A percentile compares a stretch with the other conserved stretches of the same genome.
Conservation (phyloP, 2,113 vertebrate genomes). For the Boulengeromyrus knoepffleri region DNA sequence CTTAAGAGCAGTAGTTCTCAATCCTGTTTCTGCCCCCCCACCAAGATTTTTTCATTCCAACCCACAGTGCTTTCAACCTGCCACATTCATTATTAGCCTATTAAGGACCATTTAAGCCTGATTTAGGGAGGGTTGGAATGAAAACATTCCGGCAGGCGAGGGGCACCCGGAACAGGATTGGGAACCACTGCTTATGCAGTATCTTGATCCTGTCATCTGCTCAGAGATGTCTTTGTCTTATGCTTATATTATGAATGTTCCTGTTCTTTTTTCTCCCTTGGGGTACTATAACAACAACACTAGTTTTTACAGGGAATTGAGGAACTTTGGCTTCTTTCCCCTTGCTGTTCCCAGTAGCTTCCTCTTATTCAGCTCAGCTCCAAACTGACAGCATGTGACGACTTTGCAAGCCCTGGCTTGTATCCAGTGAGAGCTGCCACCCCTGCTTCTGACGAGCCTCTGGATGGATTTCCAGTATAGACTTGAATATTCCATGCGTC, state of each 20-base stretch:
- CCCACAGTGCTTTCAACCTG: background rate
- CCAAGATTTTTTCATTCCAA: background rate
- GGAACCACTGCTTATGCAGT: background rate
- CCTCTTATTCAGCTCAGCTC: background rate
- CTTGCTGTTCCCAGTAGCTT: background rate
- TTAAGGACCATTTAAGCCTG: background rate
- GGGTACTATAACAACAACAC: background rate
- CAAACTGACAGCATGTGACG: background rate
- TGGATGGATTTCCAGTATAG: background rate
- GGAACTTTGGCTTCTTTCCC: background rate
- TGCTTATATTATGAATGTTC: background rate
- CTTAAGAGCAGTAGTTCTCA: background rate
- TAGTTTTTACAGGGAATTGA: background rate
- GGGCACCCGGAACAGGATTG: background rate
- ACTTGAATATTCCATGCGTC: background rate
- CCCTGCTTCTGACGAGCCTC: background rate
- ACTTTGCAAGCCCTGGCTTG: background rate
- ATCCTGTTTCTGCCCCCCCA: too few species aligned
- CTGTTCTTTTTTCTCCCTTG: background rate
- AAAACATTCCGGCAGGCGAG: background rate
- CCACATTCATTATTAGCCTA: background rate
- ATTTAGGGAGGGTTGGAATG: background rate
- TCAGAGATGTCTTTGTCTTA: background rate
- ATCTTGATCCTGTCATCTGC: background rate
- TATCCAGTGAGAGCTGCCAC: background rate